These are phyloP conservation scores for Carposina sasakii DNA, from an alignment of 1,140 invertebrate genomes.

Conservation along the genomic window DNA sequence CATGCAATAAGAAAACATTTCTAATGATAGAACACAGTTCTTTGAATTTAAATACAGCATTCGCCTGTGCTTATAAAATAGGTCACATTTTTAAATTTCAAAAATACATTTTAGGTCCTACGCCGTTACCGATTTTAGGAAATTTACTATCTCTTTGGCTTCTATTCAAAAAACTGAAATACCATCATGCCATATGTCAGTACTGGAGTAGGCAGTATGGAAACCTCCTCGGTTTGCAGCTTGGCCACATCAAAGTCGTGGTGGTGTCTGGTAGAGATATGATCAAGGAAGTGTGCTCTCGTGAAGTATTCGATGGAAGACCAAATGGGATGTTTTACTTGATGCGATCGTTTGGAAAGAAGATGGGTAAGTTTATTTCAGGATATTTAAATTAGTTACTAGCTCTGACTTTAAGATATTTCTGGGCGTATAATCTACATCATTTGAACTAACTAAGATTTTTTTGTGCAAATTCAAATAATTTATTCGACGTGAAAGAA, in stretches of 20 bases:
- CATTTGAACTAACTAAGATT: too few species aligned
- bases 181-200: conserved; percentile 50
- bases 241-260: conserved; percentile 75
- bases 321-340: conserved; percentile 81
- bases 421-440: too few species aligned
- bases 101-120: conserved; percentile 44
- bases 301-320: conserved; percentile 79
- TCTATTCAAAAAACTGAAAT: conserved; percentile 38
- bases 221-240: conserved; percentile 75
- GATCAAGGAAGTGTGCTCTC: conserved; percentile 74
- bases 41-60: too few species aligned
- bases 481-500: too few species aligned
- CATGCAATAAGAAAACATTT: too few species aligned
- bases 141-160: conserved; percentile 47
- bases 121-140: conserved; percentile 42
- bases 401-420: too few species aligned
- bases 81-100: neutral
- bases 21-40: too few species aligned
- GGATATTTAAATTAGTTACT: too few species aligned
- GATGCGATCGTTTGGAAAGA: conserved; percentile 76
- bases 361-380: conserved; percentile 77
- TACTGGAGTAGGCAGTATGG: conserved; percentile 72
- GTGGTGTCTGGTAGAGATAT: conserved; percentile 75
- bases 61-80: neutral
- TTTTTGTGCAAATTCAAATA: too few species aligned